Evolutionary conservation across 2,888 invertebrate genomes (phyloP).

Genomic region (Mycalesis mineus): DNA sequence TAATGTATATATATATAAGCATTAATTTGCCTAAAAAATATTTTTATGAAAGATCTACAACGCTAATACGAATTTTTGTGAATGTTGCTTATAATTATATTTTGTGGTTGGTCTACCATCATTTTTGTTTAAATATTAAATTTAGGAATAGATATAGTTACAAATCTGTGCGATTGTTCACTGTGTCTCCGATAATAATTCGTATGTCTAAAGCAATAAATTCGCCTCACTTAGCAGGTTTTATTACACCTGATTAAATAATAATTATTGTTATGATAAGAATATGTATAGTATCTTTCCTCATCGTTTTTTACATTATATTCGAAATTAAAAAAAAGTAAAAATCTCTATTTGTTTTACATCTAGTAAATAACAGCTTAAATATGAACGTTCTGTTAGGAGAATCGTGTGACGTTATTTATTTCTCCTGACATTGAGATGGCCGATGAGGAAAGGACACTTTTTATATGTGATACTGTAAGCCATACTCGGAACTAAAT

Average conservation of each 20-base stretch:
- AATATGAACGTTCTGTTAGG: background rate
- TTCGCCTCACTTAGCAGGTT: constrained; percentile 45
- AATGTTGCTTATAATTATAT: constrained; percentile 1
- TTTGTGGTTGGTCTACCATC: constrained; percentile 9
- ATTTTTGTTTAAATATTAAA: constrained; percentile 7
- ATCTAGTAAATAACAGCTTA: background rate
- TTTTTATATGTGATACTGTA: constrained; percentile 47
- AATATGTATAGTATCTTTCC: constrained; percentile 32
- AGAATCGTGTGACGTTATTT: background rate
- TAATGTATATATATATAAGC: background rate
- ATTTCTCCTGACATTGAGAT: background rate
- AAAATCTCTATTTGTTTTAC: background rate
- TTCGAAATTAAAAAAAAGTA: background rate
- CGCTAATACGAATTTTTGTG: background rate
- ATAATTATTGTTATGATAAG: constrained; percentile 30
- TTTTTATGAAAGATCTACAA: constrained; percentile 16
- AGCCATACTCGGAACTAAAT: constrained; percentile 48
- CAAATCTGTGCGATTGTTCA: constrained; percentile 25
- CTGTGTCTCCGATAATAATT: constrained; percentile 46
- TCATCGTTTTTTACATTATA: constrained; percentile 27
- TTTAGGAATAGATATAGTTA: constrained; percentile 20
- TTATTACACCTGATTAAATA: constrained; percentile 35
- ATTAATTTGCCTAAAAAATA: constrained; percentile 8
- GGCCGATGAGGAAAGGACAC: constrained; percentile 27
- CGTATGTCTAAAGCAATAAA: constrained; percentile 54